These are phyloP conservation scores for Camponotus vicinus DNA, from an alignment of 1,140 invertebrate species.

Conservation along the genomic window DNA sequence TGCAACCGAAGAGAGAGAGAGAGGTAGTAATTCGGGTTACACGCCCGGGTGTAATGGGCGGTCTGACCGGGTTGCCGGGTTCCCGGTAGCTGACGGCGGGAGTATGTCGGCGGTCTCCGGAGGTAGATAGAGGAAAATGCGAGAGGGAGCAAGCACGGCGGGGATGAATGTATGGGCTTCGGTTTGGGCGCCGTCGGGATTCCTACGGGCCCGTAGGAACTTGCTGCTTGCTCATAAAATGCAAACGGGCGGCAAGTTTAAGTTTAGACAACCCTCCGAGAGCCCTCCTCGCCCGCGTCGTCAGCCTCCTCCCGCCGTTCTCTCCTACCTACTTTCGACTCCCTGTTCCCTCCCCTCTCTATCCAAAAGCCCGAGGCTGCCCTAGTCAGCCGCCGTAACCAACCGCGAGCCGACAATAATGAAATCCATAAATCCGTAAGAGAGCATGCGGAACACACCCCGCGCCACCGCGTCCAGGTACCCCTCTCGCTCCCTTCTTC, in stretches of 20 bases:
- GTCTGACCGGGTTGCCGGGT: conserved; percentile 72
- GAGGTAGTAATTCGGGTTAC: conserved; percentile 70
- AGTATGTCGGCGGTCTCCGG: conserved; percentile 59
- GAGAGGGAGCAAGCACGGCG: background rate
- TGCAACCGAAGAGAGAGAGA: conserved; percentile 51
- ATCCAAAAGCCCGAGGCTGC: conserved; percentile 43
- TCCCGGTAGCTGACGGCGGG: conserved; percentile 43
- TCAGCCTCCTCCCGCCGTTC: background rate
- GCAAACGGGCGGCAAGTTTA: conserved; percentile 83
- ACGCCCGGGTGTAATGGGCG: conserved; percentile 70
- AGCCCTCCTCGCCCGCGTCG: conserved; percentile 34
- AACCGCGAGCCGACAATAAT: conserved; percentile 81
- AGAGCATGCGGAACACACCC: conserved; percentile 67
- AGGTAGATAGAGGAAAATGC: conserved; percentile 63
- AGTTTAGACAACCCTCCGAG: conserved; percentile 77
- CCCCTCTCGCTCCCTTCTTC: conserved; percentile 61
- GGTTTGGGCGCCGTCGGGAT: conserved; percentile 76
- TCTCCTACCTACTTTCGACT: background rate
- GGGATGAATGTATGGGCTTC: conserved; percentile 79
- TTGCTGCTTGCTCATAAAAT: conserved; percentile 81
- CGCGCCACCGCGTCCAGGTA: conserved; percentile 33
- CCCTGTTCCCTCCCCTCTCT: conserved; percentile 13
- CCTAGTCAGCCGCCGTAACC: conserved; percentile 70
- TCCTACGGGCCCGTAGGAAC: conserved; percentile 68
- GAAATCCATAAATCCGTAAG: conserved; percentile 84